Base-by-base conservation (phyloP, 1,140 invertebrate species). In the Drosophila parvula region DNA sequence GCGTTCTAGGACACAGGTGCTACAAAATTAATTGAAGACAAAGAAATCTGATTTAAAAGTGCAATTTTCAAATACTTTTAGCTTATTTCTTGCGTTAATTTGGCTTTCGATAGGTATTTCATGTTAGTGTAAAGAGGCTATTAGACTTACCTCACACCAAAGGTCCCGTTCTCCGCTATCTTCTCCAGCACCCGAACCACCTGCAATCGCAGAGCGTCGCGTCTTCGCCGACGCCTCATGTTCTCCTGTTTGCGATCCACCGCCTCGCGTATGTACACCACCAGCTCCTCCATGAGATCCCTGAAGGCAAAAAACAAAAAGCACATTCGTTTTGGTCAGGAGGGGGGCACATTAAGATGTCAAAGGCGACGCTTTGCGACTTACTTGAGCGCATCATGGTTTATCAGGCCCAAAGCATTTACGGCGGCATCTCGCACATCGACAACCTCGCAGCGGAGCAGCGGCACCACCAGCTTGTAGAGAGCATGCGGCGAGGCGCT, bases 201-300 rank as follows among this genome's bases (percentile, higher is more conserved):
- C 77, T 98, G 97, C 30, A 99, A 93, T 56, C 99, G 93, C n/a
- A 99, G 92, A 14, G 98, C 96, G 93, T 99, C 99, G 67, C 98
- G 94, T 56, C 98, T 94, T 62, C 98, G 93, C 22, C 98, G 93
- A 43, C 98, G 94, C 38, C 98, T 93, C 94, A 99, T 97, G 89
- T 98, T 99, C 92, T 99, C 99, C 92, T 99, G 97, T 91, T 99
- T 99, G 28, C 97, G 94, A 92, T 99, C 99, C n/a, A 99, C 96
- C 1, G 98, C 97, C 92, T 99, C 99, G 32, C 98, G 95, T 55
- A 99, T 96, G 71, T 97, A 96, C 4, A 96, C 94, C 10, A 97
- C 94, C 22, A 99, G 91, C 93, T 99, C 99, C 89, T 99, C 98
- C 95, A 99, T 97, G 41, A 99, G 93, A 93, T 99, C 98, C 90